Evolutionary conservation across 2,797 vertebrate genomes (phyloP).

Genomic region (Hirundo rustica): DNA sequence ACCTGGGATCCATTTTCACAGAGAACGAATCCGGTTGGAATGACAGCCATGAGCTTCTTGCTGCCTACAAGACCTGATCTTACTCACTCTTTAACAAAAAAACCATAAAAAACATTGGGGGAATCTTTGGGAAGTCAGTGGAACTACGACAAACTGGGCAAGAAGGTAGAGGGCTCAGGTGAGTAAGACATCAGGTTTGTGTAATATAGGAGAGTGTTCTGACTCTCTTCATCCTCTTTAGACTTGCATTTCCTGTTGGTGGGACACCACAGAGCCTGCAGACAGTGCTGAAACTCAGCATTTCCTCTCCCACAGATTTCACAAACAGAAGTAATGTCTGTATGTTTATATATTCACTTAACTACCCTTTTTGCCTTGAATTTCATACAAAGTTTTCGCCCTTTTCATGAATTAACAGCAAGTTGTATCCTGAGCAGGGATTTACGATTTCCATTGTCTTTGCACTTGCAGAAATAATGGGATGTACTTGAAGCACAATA

Average conservation of each 20-base stretch:
- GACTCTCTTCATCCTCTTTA: not conserved
- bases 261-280: not conserved
- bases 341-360: not conserved
- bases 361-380: not conserved
- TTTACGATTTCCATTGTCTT: not conserved
- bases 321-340: not conserved
- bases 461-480: not conserved
- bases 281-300: not conserved
- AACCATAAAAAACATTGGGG: not conserved
- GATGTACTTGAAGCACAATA: not conserved
- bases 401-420: not conserved
- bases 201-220: fast-evolving
- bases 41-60: not conserved
- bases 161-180: not conserved
- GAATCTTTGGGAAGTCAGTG: not conserved
- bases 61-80: not conserved
- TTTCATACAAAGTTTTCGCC: not conserved
- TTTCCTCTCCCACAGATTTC: not conserved
- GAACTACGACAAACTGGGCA: not conserved
- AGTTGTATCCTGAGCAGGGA: not conserved
- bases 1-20: not conserved
- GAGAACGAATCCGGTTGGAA: not conserved
- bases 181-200: not conserved
- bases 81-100: not conserved
- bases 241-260: not conserved